Evolutionary conservation across 2,888 invertebrate species (phyloP).

Genomic region (Chloroclystis v-ata): DNA sequence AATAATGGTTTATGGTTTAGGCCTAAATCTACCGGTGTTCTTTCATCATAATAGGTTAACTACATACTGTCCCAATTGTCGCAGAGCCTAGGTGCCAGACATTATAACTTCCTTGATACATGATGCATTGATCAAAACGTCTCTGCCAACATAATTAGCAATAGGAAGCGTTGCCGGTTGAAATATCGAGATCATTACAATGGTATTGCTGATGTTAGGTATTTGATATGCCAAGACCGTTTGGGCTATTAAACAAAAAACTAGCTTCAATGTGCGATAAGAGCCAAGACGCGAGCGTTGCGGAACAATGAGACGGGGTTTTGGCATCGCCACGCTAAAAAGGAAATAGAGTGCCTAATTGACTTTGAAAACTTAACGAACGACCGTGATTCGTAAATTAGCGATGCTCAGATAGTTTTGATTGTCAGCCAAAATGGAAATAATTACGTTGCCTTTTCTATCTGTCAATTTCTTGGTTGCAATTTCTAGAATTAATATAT

Average conservation of each 20-base stretch:
- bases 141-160: neutral
- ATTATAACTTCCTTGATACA: too few relatives aligned
- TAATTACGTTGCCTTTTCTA: too few relatives aligned
- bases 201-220: neutral
- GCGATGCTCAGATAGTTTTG: conserved; percentile 3
- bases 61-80: too few relatives aligned
- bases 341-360: conserved; percentile 2
- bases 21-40: neutral
- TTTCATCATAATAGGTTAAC: neutral
- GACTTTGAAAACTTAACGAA: conserved; percentile 1
- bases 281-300: neutral
- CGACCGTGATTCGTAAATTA: neutral
- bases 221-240: neutral
- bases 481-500: too few relatives aligned
- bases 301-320: neutral
- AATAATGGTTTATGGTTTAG: too few relatives aligned
- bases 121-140: neutral
- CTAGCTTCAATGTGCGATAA: neutral
- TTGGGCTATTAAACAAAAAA: neutral
- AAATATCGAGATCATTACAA: neutral
- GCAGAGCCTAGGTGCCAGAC: too few relatives aligned
- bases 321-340: conserved; percentile 1
- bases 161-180: neutral
- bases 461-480: too few relatives aligned
- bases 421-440: conserved; percentile 23